Conservation (phyloP, 2,888 invertebrate genomes). For the Alsophila aescularia region DNA sequence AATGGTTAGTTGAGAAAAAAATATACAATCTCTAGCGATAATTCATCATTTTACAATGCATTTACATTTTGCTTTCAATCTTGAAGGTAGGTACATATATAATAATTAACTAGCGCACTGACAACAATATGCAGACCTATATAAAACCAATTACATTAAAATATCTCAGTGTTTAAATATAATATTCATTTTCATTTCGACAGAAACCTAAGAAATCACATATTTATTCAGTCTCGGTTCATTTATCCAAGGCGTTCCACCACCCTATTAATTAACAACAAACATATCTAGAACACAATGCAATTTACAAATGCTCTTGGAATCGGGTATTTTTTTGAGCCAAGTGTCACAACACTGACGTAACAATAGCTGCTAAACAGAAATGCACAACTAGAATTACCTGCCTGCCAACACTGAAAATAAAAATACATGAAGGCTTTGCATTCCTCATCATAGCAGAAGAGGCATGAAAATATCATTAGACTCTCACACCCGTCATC, state of each 20-base stretch:
- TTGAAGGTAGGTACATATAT: constrained; percentile 9
- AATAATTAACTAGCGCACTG: constrained; percentile 20
- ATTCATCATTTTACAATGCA: constrained; percentile 13
- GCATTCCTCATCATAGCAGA: too few species aligned
- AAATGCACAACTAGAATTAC: constrained; percentile 22
- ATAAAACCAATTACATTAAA: constrained; percentile 13
- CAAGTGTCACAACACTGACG: constrained; percentile 6
- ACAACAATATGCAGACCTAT: constrained; percentile 2
- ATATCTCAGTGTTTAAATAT: constrained; percentile 7
- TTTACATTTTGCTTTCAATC: too few species aligned
- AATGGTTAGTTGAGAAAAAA: constrained; percentile 6
- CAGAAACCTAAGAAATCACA: constrained; percentile 26
- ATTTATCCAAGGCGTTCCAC: constrained; percentile 21
- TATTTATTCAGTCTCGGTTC: constrained; percentile 34
- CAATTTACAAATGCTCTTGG: constrained; percentile 23
- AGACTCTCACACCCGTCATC: too few species aligned
- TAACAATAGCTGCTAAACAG: constrained; percentile 4
- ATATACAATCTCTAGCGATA: neutral
- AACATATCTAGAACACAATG: constrained; percentile 13
- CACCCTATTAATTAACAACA: constrained; percentile 8
- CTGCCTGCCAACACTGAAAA: neutral
- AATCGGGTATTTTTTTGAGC: constrained; percentile 18
- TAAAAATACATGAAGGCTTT: too few species aligned
- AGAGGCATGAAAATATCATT: too few species aligned
- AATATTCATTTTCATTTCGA: constrained; percentile 2